These are phyloP conservation scores for Charaxes varanes DNA, from an alignment of 1,140 invertebrate genomes.

Conservation along the genomic window DNA sequence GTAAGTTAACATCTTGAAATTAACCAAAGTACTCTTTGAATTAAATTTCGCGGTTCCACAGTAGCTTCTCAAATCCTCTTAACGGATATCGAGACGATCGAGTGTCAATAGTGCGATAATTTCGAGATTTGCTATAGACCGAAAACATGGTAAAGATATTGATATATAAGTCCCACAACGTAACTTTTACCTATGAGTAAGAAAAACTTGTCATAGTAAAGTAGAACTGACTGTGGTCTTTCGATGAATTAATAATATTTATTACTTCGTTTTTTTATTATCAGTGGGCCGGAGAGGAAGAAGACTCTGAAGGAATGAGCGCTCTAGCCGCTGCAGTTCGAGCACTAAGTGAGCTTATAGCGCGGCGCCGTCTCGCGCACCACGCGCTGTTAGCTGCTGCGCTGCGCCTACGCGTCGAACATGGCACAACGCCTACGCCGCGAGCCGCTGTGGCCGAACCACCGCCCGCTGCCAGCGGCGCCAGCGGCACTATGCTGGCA, in stretches of 20 bases:
- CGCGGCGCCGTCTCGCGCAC: conserved; percentile 50
- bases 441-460: conserved; percentile 80
- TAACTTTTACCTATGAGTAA: too few relatives aligned
- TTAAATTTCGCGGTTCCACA: neutral
- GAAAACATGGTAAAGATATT: too few relatives aligned
- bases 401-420: conserved; percentile 85
- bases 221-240: too few relatives aligned
- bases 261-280: conserved; percentile 16
- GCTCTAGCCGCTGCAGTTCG: conserved; percentile 45
- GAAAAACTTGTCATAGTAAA: too few relatives aligned
- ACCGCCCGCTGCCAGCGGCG: conserved; percentile 78
- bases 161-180: too few relatives aligned
- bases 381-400: conserved; percentile 75
- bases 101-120: too few relatives aligned
- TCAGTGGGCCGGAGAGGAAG: conserved; percentile 56
- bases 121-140: too few relatives aligned
- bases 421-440: conserved; percentile 78
- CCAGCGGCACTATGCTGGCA: conserved; percentile 83
- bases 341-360: conserved; percentile 46
- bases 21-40: neutral
- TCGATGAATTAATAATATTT: too few relatives aligned
- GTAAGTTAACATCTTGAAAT: conserved; percentile 71
- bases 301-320: conserved; percentile 30
- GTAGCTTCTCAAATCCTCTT: too few relatives aligned
- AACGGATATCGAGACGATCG: too few relatives aligned